phyloP scores from a whole-genome alignment of 2,888 invertebrate species.

The Plagodis dolabraria region DNA sequence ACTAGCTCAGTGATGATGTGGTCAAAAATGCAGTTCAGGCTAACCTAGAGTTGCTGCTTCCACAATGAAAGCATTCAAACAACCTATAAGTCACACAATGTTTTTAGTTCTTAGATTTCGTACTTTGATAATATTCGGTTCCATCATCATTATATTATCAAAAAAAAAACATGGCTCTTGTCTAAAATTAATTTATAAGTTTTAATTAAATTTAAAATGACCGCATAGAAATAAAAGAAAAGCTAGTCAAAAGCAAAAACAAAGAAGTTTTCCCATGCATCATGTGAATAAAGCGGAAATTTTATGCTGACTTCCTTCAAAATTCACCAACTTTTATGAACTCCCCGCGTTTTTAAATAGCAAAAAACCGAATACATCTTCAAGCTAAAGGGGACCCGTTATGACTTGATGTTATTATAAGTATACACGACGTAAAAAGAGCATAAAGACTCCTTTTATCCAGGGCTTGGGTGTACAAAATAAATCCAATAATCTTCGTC shows the following conservation, averaged over 20 bases:
- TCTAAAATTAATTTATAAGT: too few species aligned
- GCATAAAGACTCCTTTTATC: slow-evolving; percentile 53
- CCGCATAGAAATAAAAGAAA: too few species aligned
- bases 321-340: slow-evolving; percentile 20
- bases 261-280: slow-evolving; percentile 9
- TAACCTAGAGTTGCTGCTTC: too few species aligned
- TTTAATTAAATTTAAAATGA: too few species aligned
- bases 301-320: slow-evolving; percentile 8
- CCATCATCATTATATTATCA: too few species aligned
- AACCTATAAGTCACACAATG: too few species aligned
- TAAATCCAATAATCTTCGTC: slow-evolving; percentile 60
- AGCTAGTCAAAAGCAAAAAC: not conserved
- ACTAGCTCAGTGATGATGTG: too few species aligned
- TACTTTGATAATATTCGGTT: too few species aligned
- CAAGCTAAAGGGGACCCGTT: slow-evolving; percentile 21
- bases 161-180: too few species aligned
- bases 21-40: too few species aligned
- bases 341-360: slow-evolving; percentile 19
- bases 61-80: too few species aligned
- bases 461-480: slow-evolving; percentile 45
- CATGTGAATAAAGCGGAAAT: slow-evolving; percentile 9
- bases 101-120: too few species aligned
- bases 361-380: slow-evolving; percentile 18
- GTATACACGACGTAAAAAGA: slow-evolving; percentile 40
- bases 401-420: slow-evolving; percentile 37